Conservation (phyloP, 2,113 vertebrate genomes). For the Engystomops pustulosus region DNA sequence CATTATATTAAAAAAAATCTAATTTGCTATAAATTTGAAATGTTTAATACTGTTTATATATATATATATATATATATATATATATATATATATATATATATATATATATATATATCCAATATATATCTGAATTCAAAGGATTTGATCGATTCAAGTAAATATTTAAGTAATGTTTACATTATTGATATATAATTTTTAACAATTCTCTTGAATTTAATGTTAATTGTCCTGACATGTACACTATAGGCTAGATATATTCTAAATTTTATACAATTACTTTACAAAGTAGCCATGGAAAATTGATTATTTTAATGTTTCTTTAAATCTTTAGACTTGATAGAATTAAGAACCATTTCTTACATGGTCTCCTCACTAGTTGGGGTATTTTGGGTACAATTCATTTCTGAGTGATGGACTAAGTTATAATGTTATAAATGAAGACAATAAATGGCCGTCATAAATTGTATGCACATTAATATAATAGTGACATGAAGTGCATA, state of each 20-base stretch:
- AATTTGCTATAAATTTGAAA: not conserved
- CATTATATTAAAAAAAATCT: not conserved
- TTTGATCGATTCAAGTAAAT: no score
- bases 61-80: no score
- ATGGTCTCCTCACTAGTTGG: not conserved
- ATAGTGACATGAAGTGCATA: no score
- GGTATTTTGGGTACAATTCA: not conserved
- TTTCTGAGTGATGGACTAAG: not conserved
- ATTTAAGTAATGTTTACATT: no score
- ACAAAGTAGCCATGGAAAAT: not conserved
- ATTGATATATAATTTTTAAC: not conserved
- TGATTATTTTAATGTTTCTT: not conserved
- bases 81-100: no score
- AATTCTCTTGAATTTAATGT: not conserved
- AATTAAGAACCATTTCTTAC: not conserved
- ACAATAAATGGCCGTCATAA: not conserved
- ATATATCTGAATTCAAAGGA: no score
- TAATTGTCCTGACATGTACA: not conserved
- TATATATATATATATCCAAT: no score
- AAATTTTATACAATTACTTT: not conserved
- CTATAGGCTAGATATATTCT: not conserved
- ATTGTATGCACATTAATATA: no score
- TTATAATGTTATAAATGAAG: not conserved
- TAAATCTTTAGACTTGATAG: not conserved
- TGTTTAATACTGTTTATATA: not conserved